phyloP scores from a whole-genome alignment of 2,113 vertebrate species.

The Apodemus sylvaticus region DNA sequence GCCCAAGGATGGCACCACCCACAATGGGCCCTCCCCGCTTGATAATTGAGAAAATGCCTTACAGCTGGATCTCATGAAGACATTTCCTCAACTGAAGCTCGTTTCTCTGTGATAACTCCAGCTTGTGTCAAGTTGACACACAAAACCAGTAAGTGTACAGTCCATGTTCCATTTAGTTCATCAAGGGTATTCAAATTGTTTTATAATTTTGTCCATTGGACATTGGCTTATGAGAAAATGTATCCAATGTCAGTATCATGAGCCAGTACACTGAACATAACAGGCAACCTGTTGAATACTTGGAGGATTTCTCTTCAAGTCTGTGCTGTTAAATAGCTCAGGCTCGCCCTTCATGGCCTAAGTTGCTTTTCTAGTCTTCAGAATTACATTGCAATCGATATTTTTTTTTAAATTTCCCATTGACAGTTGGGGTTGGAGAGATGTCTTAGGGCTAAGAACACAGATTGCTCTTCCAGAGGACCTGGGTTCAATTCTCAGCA shows the following conservation, averaged over 20 bases:
- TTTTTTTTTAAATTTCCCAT: not conserved
- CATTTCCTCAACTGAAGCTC: too few relatives aligned
- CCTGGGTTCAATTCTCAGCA: not conserved
- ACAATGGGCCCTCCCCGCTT: too few relatives aligned
- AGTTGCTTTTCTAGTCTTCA: conserved; percentile 39
- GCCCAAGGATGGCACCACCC: too few relatives aligned
- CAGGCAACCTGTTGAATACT: not conserved
- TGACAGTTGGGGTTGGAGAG: not conserved
- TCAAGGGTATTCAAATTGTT: not conserved
- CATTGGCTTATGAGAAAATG: conserved; percentile 34
- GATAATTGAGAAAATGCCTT: too few relatives aligned
- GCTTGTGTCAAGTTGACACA: too few relatives aligned
- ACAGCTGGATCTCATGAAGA: too few relatives aligned
- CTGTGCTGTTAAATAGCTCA: not conserved
- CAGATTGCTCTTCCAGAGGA: not conserved
- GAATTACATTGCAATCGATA: not conserved
- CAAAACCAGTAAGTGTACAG: too few relatives aligned
- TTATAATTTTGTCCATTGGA: conserved; percentile 4
- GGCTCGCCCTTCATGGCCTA: not conserved
- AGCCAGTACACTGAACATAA: not conserved
- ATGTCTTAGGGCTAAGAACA: not conserved
- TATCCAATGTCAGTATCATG: not conserved
- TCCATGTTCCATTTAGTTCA: not conserved
- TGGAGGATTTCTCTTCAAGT: not conserved
- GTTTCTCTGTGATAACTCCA: too few relatives aligned